A percentile compares a stretch with the other conserved stretches of the same genome.
phyloP scores from a whole-genome alignment of 1,140 invertebrate species.

The Bathynomus jamesi region DNA sequence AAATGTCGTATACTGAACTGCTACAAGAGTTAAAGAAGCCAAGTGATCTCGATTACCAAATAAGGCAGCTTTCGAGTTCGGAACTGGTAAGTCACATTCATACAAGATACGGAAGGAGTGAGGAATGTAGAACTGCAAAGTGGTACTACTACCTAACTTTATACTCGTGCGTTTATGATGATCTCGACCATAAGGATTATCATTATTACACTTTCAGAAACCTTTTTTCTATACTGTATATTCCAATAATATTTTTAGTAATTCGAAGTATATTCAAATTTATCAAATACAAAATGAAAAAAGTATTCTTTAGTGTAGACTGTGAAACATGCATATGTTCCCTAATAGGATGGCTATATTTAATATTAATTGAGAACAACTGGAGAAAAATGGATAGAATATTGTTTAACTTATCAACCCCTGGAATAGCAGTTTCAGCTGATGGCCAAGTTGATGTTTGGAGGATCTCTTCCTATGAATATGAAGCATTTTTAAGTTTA shows the following conservation, averaged over 20 bases:
- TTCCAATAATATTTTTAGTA: background rate
- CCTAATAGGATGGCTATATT: background rate
- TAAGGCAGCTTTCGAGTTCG: background rate
- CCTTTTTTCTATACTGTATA: background rate
- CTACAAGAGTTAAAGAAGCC: conserved; percentile 3
- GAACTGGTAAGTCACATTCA: background rate
- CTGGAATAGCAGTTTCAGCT: background rate
- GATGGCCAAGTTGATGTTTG: background rate
- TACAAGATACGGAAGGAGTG: background rate
- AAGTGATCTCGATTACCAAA: conserved; percentile 6
- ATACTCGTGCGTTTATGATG: background rate
- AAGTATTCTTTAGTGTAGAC: background rate
- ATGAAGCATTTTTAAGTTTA: background rate
- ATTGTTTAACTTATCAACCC: background rate
- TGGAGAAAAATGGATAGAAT: background rate
- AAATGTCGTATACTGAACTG: conserved; percentile 8
- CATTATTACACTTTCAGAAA: background rate
- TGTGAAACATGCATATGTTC: background rate
- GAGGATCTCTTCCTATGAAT: background rate
- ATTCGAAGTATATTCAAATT: background rate
- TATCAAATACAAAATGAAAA: background rate
- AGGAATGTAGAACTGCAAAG: background rate
- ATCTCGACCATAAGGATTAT: background rate
- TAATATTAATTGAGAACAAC: background rate
- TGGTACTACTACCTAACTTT: background rate